These are phyloP conservation scores for Smithornis capensis DNA, from an alignment of 2,113 vertebrate genomes.

Conservation along the genomic window DNA sequence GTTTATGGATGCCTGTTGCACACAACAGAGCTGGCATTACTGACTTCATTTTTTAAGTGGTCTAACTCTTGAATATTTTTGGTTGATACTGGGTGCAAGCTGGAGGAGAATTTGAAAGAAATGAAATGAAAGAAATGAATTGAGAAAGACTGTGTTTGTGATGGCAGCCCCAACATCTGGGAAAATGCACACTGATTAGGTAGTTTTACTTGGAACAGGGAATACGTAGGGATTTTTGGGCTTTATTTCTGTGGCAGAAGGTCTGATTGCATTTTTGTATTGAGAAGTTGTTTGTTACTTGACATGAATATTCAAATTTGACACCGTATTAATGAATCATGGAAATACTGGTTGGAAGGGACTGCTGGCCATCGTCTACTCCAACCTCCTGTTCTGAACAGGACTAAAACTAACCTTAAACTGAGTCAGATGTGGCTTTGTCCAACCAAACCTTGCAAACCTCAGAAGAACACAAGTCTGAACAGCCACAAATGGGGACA, in stretches of 20 bases:
- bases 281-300: neutral
- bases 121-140: neutral
- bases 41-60: neutral
- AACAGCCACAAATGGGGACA: neutral
- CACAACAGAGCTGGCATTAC: neutral
- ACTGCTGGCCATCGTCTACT: neutral
- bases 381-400: neutral
- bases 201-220: neutral
- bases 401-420: neutral
- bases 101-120: conserved; percentile 1
- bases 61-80: neutral
- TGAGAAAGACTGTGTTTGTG: neutral
- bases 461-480: neutral
- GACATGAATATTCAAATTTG: neutral
- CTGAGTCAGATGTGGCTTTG: neutral
- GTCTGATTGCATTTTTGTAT: neutral
- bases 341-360: neutral
- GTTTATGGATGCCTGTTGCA: neutral
- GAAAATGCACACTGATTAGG: neutral
- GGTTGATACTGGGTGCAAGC: neutral
- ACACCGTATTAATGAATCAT: neutral
- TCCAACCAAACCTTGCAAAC: neutral
- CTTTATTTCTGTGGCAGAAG: neutral
- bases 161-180: neutral
- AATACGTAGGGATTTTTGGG: fast-evolving